Conservation (phyloP, 2,888 invertebrate genomes). For the Acrobasis repandana region DNA sequence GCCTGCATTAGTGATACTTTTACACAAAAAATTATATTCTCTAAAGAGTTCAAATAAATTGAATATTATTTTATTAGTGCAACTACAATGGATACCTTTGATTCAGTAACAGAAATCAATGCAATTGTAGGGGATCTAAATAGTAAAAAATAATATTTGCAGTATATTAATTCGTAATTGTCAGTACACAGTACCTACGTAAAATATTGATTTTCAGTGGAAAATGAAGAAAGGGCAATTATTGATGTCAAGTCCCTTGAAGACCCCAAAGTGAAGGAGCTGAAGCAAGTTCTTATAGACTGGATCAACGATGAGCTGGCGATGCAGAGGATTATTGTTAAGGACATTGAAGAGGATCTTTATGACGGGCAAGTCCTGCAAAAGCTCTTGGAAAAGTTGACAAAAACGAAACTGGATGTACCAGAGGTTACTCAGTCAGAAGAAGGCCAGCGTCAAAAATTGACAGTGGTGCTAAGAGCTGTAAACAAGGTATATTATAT, state of each 20-base stretch:
- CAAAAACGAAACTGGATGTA: conserved; percentile 95
- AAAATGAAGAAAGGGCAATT: conserved; percentile 98
- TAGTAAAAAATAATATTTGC: too few relatives aligned
- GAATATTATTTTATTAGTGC: too few relatives aligned
- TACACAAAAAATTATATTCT: too few relatives aligned
- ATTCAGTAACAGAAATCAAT: too few relatives aligned
- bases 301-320: conserved; percentile 99
- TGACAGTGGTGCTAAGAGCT: conserved; percentile 93
- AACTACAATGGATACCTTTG: too few relatives aligned
- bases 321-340: conserved; percentile 97
- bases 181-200: too few relatives aligned
- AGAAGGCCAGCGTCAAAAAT: conserved; percentile 97
- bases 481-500: conserved; percentile 88
- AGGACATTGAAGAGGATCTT: conserved; percentile 97
- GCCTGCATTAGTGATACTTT: too few relatives aligned
- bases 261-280: conserved; percentile 92
- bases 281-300: conserved; percentile 94
- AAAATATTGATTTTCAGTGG: conserved; percentile 83
- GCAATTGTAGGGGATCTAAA: too few relatives aligned
- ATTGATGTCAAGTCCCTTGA: conserved; percentile 94
- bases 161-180: too few relatives aligned
- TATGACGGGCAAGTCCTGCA: conserved; percentile 96
- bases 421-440: conserved; percentile 99
- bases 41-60: too few relatives aligned
- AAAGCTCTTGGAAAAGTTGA: conserved; percentile 91